phyloP scores from a whole-genome alignment of 2,888 invertebrate genomes.

The Xiphydria camelus region DNA sequence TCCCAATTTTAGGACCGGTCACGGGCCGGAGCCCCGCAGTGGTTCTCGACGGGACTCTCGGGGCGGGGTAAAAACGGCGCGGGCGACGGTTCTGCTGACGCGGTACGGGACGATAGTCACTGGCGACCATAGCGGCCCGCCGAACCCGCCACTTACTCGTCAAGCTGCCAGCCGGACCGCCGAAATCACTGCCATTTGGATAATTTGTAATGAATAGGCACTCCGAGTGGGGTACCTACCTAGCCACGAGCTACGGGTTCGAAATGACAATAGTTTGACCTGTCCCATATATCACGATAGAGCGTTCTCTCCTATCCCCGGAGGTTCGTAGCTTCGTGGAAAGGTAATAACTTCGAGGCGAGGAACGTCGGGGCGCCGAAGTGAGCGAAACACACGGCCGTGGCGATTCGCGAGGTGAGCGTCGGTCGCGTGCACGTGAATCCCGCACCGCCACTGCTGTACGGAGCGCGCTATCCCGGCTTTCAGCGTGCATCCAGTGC shows the following conservation, averaged over 20 bases:
- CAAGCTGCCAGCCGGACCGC: conserved; percentile 55
- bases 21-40: conserved; percentile 49
- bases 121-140: conserved; percentile 40
- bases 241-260: background rate
- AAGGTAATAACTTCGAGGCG: background rate
- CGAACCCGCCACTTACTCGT: conserved; percentile 58
- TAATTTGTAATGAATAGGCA: conserved; percentile 66
- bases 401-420: background rate
- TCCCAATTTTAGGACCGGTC: conserved; percentile 58
- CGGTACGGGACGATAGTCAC: conserved; percentile 38
- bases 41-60: conserved; percentile 37
- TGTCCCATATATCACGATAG: conserved; percentile 19
- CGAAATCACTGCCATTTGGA: conserved; percentile 65
- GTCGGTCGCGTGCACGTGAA: background rate
- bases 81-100: background rate
- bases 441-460: too few relatives aligned
- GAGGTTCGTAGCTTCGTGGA: conserved; percentile 1
- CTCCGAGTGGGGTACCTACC: conserved; percentile 15
- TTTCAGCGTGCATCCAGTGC: conserved; percentile 14
- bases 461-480: too few relatives aligned
- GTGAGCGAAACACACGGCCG: too few relatives aligned
- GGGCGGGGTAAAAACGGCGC: conserved; percentile 1
- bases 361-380: too few relatives aligned
- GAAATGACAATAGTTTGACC: conserved; percentile 24
- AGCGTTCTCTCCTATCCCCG: background rate